phyloP scores from a whole-genome alignment of 2,888 invertebrate species.

The Yponomeuta sedellus region DNA sequence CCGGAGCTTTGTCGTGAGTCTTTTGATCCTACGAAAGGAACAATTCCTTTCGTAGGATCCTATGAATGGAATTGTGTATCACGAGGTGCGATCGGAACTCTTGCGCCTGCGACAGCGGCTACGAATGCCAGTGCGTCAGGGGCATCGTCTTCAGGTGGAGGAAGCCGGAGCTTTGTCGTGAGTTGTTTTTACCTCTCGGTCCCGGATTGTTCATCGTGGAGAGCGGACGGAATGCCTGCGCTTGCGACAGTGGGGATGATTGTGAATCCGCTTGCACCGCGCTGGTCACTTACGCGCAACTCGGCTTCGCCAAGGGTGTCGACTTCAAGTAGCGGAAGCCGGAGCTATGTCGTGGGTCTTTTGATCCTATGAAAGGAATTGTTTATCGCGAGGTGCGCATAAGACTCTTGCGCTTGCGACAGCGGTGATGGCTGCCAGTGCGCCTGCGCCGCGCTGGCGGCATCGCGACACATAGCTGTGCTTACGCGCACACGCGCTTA shows the following conservation, averaged over 20 bases:
- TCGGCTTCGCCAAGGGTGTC: no score
- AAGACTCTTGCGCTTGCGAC: constrained; percentile 93
- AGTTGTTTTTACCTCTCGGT: constrained; percentile 50
- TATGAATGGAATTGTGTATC: no score
- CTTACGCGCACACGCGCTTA: no score
- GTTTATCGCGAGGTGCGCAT: constrained; percentile 84
- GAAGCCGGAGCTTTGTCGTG: constrained; percentile 87
- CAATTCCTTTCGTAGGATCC: no score
- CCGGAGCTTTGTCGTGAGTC: no score
- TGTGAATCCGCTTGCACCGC: constrained; percentile 32
- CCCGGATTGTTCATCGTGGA: constrained; percentile 74
- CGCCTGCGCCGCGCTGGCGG: constrained; percentile 78
- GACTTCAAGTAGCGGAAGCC: constrained; percentile 79
- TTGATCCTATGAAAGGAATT: no score
- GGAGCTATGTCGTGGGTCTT: constrained; percentile 86
- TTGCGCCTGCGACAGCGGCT: constrained; percentile 93
- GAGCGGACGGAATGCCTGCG: constrained; percentile 91
- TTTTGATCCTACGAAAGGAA: no score
- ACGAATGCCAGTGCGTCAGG: constrained; percentile 93
- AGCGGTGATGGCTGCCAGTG: constrained; percentile 93
- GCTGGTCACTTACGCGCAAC: no score
- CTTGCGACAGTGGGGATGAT: constrained; percentile 93
- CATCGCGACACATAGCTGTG: no score
- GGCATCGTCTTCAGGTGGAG: constrained; percentile 89
- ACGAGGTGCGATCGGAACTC: no score